These are phyloP conservation scores for Acropora tenuis DNA, from an alignment of 64 coral and sea anemone genomes.

Conservation along the genomic window DNA sequence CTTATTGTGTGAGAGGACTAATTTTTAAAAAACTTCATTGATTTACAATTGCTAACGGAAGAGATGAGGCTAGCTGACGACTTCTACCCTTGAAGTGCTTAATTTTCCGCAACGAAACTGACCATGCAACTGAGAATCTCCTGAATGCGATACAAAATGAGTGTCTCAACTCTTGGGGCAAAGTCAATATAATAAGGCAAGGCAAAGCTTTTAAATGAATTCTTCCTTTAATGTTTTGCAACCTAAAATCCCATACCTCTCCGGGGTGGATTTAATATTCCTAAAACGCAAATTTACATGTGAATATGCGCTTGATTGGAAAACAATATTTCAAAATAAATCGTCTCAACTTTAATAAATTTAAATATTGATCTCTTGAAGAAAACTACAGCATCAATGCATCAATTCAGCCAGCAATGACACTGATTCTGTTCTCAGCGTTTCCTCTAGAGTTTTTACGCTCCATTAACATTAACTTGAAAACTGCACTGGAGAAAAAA, in stretches of 20 bases:
- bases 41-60: slow-evolving; percentile 22
- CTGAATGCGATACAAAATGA: not conserved
- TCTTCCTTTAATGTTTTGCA: slow-evolving; percentile 22
- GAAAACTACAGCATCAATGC: no score
- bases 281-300: no score
- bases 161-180: not conserved
- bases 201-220: slow-evolving; percentile 40
- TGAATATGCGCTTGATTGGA: no score
- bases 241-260: not conserved
- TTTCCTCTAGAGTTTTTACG: not conserved
- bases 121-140: not conserved
- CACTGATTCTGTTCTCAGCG: not conserved
- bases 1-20: not conserved
- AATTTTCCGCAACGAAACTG: not conserved
- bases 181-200: not conserved
- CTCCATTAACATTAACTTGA: not conserved
- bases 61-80: not conserved
- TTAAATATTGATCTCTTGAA: no score
- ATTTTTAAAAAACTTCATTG: slow-evolving; percentile 5
- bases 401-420: no score
- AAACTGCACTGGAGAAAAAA: not conserved
- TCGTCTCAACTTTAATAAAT: no score
- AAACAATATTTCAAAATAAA: no score
- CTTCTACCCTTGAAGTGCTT: not conserved
- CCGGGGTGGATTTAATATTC: not conserved